Conservation (phyloP, 1,140 invertebrate species). For the Lepidotrigona ventralis region DNA sequence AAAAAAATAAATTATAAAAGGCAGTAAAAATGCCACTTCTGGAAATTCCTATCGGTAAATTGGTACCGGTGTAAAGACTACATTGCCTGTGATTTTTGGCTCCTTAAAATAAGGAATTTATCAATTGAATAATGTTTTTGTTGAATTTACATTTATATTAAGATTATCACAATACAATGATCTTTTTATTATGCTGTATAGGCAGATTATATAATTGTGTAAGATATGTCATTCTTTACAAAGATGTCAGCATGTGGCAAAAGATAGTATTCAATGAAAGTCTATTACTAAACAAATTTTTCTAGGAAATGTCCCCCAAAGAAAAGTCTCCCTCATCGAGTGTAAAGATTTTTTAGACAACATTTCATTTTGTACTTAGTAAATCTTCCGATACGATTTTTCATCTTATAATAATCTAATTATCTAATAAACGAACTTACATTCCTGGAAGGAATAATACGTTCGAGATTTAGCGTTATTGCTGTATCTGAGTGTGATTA, state of each 20-base stretch:
- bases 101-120: conserved; percentile 63
- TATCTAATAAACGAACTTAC: conserved; percentile 15
- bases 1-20: conserved; percentile 24
- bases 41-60: conserved; percentile 48
- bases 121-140: conserved; percentile 58
- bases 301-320: conserved; percentile 20
- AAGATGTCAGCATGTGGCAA: conserved; percentile 37
- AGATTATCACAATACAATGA: conserved; percentile 41
- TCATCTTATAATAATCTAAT: conserved; percentile 11
- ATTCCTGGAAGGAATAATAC: conserved; percentile 32
- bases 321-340: conserved; percentile 1
- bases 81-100: conserved; percentile 67
- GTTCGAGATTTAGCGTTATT: conserved; percentile 24
- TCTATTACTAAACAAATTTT: conserved; percentile 44
- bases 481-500: conserved; percentile 29
- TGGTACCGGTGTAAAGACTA: conserved; percentile 56
- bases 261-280: conserved; percentile 55
- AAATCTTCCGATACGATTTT: conserved; percentile 26
- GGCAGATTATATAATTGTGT: conserved; percentile 49
- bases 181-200: conserved; percentile 49
- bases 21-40: conserved; percentile 63
- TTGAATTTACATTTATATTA: conserved; percentile 67
- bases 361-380: conserved; percentile 42
- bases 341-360: conserved; percentile 23
- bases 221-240: conserved; percentile 55